Conservation (phyloP, 2,888 invertebrate genomes). For the Himalopsyche tibetana region DNA sequence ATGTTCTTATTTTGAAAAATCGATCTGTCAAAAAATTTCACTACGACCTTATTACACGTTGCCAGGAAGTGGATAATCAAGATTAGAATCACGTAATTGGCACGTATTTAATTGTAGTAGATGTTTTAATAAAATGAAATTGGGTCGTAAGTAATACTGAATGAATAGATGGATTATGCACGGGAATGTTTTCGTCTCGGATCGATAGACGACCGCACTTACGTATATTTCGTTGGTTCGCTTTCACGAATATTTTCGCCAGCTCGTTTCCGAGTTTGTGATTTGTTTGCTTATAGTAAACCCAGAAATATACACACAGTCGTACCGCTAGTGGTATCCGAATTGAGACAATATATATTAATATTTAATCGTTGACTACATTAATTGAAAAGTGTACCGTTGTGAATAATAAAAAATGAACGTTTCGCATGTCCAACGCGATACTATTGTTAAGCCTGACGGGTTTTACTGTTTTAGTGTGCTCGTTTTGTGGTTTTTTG, state of each 20-base stretch:
- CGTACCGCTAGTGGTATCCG: neutral
- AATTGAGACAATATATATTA: neutral
- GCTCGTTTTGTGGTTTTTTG: slow-evolving; percentile 10
- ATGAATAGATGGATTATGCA: slow-evolving; percentile 30
- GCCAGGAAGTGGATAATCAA: too few species aligned
- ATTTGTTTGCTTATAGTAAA: slow-evolving; percentile 4
- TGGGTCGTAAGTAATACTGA: slow-evolving; percentile 5
- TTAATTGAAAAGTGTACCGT: slow-evolving; percentile 2
- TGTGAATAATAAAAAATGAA: slow-evolving; percentile 10
- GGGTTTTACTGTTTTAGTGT: neutral
- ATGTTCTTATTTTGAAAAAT: slow-evolving; percentile 42
- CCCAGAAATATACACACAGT: neutral
- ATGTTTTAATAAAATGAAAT: neutral
- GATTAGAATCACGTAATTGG: too few species aligned
- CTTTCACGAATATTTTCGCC: slow-evolving; percentile 36
- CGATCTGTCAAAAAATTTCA: slow-evolving; percentile 8
- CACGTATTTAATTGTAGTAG: too few species aligned
- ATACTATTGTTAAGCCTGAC: neutral
- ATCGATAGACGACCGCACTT: slow-evolving; percentile 40
- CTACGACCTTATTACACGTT: too few species aligned
- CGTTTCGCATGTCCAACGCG: neutral
- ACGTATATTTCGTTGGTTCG: slow-evolving; percentile 28
- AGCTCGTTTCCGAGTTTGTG: neutral
- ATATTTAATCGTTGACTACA: neutral
- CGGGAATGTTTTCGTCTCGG: slow-evolving; percentile 40